Conservation (phyloP, 2,113 vertebrate genomes). For the Regulus satrapa region DNA sequence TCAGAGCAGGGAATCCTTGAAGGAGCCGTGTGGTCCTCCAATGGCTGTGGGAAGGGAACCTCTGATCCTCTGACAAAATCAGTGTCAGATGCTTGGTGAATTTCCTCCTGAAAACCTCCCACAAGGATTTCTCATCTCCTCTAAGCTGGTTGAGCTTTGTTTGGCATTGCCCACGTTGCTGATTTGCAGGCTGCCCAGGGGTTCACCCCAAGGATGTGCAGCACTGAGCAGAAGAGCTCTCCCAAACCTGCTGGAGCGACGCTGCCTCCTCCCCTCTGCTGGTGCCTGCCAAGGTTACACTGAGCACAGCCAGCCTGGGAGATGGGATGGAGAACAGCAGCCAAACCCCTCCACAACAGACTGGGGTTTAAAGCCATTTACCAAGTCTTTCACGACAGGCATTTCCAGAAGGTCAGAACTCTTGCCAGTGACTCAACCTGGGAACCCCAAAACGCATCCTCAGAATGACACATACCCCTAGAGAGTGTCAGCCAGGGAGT, state of each 20-base stretch:
- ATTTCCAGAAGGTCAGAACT: not conserved
- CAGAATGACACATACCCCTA: not conserved
- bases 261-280: not conserved
- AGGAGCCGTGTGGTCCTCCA: not conserved
- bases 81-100: not conserved
- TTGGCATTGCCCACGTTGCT: not conserved
- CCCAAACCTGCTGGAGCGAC: not conserved
- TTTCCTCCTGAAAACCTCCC: not conserved
- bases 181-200: not conserved
- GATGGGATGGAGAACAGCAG: not conserved
- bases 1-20: not conserved
- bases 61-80: not conserved
- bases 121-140: not conserved
- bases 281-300: not conserved
- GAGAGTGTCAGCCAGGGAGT: not conserved
- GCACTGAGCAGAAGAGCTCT: not conserved
- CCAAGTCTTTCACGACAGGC: rapidly evolving
- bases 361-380: not conserved
- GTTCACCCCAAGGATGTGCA: not conserved
- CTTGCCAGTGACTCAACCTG: not conserved
- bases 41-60: not conserved
- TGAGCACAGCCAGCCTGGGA: not conserved
- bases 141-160: not conserved
- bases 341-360: not conserved
- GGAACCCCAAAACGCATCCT: not conserved